Base-by-base conservation (phyloP, 1,140 invertebrate species). In the Arctopsyche grandis region DNA sequence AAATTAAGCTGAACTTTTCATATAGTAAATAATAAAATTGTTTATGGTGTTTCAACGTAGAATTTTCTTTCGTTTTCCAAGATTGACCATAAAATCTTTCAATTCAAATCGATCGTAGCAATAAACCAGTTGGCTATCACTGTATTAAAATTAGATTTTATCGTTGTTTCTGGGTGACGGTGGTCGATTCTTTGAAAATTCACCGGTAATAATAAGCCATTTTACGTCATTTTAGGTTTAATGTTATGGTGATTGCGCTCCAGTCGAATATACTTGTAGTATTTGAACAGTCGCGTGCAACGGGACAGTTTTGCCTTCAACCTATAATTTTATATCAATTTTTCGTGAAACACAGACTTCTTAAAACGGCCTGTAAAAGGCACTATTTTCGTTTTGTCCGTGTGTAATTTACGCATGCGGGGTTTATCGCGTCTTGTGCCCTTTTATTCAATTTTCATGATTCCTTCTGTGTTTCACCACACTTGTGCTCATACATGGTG, bases 241-340 rank as follows among this genome's bases (percentile, higher is more conserved):
- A 66, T 66, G 24, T 66, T 66, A 66, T 29, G 63, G 24, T 66
- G 24, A 66, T 66, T 66, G 63, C 24, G 56, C 29, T 38, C 16
- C 56, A 16, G 63, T 66, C 63, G 63, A 66, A 66, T 66, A 26
- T 66, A 60, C 24, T 24, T 66, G 63, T 29, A 66, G 22, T 66
- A 29, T 66, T 66, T 66, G 63, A 66, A 66, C 63, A 66, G 63
- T 66, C 21, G 63, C 63, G 63, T 66, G 63, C 24, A 12, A 26
- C 21, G 63, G 63, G 63, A 66, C 63, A 66, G 63, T 66, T 66
- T 66, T 29, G 48, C 1, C 63, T 5, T 26, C 19, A 66, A 66
- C 63, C 9, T 66, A 66, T 66, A 66, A 66, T 66, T 66, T 66
- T 66, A 66, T 66, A 66, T 66, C 63, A 66, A 66, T 66, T 66